Evolutionary conservation across 1,140 invertebrate genomes (phyloP).

Genomic region (Bathynomus jamesi): DNA sequence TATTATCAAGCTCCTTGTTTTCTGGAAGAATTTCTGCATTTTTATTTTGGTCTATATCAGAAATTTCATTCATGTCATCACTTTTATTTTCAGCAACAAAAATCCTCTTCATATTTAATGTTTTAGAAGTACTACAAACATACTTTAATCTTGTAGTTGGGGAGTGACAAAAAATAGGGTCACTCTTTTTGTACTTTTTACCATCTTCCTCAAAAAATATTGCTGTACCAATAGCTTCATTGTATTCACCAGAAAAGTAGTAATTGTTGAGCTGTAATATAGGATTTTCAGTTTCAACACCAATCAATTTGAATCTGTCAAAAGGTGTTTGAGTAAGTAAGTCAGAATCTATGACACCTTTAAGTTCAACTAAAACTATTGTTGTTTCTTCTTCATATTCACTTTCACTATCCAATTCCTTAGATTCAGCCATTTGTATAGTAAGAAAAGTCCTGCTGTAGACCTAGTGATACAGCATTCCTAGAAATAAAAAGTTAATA

Average conservation of each 20-base stretch:
- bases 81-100: constrained; percentile 20
- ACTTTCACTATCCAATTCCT: constrained; percentile 14
- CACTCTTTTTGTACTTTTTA: constrained; percentile 17
- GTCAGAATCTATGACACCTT: constrained; percentile 29
- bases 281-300: constrained; percentile 21
- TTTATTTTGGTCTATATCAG: too few species aligned
- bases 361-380: constrained; percentile 21
- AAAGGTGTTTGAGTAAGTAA: constrained; percentile 26
- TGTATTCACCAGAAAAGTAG: constrained; percentile 23
- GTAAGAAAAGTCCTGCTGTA: too few species aligned
- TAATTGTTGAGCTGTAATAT: constrained; percentile 26
- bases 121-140: constrained; percentile 20
- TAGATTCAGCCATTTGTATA: not conserved
- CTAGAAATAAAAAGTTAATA: too few species aligned
- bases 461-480: too few species aligned
- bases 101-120: constrained; percentile 23
- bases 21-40: too few species aligned
- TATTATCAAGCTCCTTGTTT: too few species aligned
- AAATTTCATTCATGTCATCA: not conserved
- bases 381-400: constrained; percentile 27
- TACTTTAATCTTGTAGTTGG: constrained; percentile 22
- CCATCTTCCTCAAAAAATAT: constrained; percentile 27
- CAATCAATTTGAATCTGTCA: constrained; percentile 22
- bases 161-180: constrained; percentile 26
- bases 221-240: constrained; percentile 25